These are phyloP conservation scores for Serranus cabrilla DNA, from an alignment of 2,797 vertebrate species.

Conservation along the genomic window DNA sequence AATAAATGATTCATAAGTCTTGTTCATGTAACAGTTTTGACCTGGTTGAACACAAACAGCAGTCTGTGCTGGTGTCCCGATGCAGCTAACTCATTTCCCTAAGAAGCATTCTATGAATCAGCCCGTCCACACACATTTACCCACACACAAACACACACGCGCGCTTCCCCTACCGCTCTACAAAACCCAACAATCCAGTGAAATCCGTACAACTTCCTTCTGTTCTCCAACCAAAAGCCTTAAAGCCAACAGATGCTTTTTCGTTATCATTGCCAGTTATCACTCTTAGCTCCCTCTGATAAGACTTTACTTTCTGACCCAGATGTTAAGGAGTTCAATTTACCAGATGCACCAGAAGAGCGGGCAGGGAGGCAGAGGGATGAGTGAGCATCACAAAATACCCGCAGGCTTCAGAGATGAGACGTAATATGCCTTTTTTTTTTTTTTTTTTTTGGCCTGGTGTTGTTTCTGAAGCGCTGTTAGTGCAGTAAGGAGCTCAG, in stretches of 20 bases:
- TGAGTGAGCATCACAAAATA: conserved; percentile 72
- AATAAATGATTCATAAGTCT: not conserved
- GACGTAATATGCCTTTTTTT: conserved; percentile 72
- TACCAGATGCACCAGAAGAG: conserved; percentile 78
- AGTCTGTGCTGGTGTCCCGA: conserved; percentile 26
- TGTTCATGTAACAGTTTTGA: conserved; percentile 24
- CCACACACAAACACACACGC: conserved; percentile 39
- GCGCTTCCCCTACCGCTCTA: conserved; percentile 39
- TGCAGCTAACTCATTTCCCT: conserved; percentile 60
- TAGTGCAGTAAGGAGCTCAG: conserved; percentile 93
- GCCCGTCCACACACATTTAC: conserved; percentile 49
- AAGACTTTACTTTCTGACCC: conserved; percentile 83
- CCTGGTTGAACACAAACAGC: conserved; percentile 22
- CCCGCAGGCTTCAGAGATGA: conserved; percentile 75
- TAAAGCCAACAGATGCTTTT: conserved; percentile 81
- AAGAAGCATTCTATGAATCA: conserved; percentile 70
- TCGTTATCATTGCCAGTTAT: conserved; percentile 76
- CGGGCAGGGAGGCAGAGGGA: conserved; percentile 71
- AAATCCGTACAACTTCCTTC: conserved; percentile 75
- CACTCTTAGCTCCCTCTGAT: conserved; percentile 77
- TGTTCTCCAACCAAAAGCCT: conserved; percentile 82
- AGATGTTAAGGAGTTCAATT: conserved; percentile 84
- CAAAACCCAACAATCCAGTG: conserved; percentile 69
- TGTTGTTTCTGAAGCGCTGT: conserved; percentile 88
- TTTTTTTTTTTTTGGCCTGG: conserved; percentile 48